These are phyloP conservation scores for Trachythela sp. DNA, from an alignment of 64 coral and sea anemone genomes.

Conservation along the genomic window DNA sequence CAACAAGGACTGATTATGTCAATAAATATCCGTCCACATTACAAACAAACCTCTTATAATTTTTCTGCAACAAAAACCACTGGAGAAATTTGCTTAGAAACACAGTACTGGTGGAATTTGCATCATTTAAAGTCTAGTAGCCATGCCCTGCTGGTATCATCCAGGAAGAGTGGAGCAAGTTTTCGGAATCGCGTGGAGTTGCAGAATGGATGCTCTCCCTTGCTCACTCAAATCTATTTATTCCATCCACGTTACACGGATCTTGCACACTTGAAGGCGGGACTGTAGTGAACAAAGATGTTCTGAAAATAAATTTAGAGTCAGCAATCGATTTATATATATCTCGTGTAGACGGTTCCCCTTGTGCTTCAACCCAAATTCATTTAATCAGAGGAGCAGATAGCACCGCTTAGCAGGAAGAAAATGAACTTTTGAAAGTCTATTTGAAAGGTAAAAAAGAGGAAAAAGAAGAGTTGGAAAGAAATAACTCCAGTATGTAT, in stretches of 20 bases:
- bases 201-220: slow-evolving; percentile 55
- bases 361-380: slow-evolving; percentile 51
- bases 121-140: slow-evolving; percentile 4
- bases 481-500: slow-evolving; percentile 21
- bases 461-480: slow-evolving; percentile 8
- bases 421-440: slow-evolving; percentile 37
- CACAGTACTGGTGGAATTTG: slow-evolving; percentile 58
- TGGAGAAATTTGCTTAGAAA: slow-evolving; percentile 36
- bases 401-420: not conserved
- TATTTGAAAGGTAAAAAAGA: slow-evolving; percentile 47
- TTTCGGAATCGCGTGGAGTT: slow-evolving; percentile 50
- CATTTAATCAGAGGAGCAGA: slow-evolving; percentile 34
- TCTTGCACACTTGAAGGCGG: not conserved
- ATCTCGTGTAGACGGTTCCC: slow-evolving; percentile 20
- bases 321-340: slow-evolving; percentile 53
- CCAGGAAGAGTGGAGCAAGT: slow-evolving; percentile 37
- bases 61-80: slow-evolving; percentile 28
- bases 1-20: not conserved
- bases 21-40: not conserved
- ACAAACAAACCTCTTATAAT: slow-evolving; percentile 20
- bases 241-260: slow-evolving; percentile 56
- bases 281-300: not conserved
- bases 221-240: slow-evolving; percentile 46
- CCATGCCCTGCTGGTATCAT: slow-evolving; percentile 10
- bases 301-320: slow-evolving; percentile 10